Evolutionary conservation across 2,113 vertebrate genomes (phyloP).

Genomic region (Oncorhynchus kisutch): DNA sequence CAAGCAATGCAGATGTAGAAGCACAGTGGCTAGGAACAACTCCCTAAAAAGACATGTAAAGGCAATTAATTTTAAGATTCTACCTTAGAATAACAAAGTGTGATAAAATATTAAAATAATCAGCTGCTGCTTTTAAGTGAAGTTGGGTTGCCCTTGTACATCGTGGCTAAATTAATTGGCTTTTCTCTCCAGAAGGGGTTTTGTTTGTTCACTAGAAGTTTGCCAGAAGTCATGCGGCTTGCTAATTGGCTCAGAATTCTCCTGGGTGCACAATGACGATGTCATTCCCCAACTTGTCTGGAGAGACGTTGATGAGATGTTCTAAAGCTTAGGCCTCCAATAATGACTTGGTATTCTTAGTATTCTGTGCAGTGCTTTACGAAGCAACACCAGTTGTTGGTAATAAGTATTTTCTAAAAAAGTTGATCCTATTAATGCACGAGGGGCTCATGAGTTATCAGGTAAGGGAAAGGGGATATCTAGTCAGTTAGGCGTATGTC

Average conservation of each 20-base stretch:
- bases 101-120: conserved; percentile 60
- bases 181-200: conserved; percentile 41
- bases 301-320: conserved; percentile 26
- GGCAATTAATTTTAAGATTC: conserved; percentile 65
- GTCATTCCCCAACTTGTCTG: conserved; percentile 40
- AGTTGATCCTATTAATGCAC: too few species aligned
- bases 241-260: conserved; percentile 66
- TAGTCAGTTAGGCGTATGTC: too few species aligned
- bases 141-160: conserved; percentile 18
- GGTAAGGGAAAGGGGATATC: too few species aligned
- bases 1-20: too few species aligned
- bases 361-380: too few species aligned
- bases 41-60: conserved; percentile 48
- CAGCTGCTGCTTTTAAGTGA: conserved; percentile 44
- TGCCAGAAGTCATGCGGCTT: conserved; percentile 36
- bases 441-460: too few species aligned
- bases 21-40: too few species aligned
- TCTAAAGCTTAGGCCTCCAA: conserved; percentile 12
- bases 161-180: conserved; percentile 29
- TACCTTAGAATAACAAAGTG: conserved; percentile 45
- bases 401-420: too few species aligned
- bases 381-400: too few species aligned
- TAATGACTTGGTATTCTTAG: too few species aligned
- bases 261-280: conserved; percentile 48
- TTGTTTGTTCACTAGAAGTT: conserved; percentile 53